Base-by-base conservation (phyloP, 2,888 invertebrate species). In the Mythimna loreyi region DNA sequence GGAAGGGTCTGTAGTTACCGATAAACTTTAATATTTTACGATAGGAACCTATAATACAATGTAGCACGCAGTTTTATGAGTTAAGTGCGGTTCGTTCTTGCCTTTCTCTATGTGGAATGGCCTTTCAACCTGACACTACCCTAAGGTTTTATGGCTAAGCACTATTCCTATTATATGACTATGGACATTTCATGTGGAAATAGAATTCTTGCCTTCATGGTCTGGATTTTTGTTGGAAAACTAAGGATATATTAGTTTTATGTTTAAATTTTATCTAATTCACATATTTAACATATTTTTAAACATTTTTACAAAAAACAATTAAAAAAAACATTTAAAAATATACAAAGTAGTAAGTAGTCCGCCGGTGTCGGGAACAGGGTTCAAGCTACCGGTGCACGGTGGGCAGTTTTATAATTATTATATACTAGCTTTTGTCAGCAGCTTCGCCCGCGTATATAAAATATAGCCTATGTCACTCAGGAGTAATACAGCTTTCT, bases 31-130 rank as follows among this genome's bases (percentile, higher is more conserved):
- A 56, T 76, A 72, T 76, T 76, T 70, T 70, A 76, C 45, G 61
- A 60, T 40, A 69, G 30, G 6, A 57, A 52, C n/a, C 50, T 50
- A 7, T 70, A 70, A 50, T 56, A 69, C 50, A 76, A 76, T 50
- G 70, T 57, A 47, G 56, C 28, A n/a, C 47, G 25, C 30, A 45
- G 30, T 70, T 73, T 73, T 57, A 77, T 70, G 77, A 73, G 77
- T 23, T 52, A 36, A 77, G 71, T 73, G 59, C 76, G 13, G 50
- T 57, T 30, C 47, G 36, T 40, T 16, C 33, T 11, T 23, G 16
- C 28, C 33, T 76, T 50, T 69, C 76, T 59, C 2, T 28, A 25
- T 59, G 11, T 56, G 25, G 25, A 61, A 76, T 57, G 40, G 45
- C 36, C 71, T 77, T 19, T 77, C 77, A 73, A 62, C 28, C 61